Evolutionary conservation across 2,888 invertebrate genomes (phyloP), one percentile per base, ranked within the genome.

Genomic region (Lordiphosa andalusiaca): DNA sequence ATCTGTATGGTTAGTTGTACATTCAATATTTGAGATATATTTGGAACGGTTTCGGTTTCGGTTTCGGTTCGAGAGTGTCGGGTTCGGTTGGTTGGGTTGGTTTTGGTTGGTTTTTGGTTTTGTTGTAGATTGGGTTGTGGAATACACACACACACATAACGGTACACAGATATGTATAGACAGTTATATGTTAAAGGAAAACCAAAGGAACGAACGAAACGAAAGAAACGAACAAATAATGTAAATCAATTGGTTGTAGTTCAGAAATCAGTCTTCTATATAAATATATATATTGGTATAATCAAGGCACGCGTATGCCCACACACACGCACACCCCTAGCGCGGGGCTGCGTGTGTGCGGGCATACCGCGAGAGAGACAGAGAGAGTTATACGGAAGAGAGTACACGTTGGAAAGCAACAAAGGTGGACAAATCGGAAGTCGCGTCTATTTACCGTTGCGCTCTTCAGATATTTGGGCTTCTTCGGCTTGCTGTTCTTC

Each of bases 381-480:
- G 30, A 16, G 19, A 50, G 10, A 40, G 30, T 12, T 36, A 33
- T n/a, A 21, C 10, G 30, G 9, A 33, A 50, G 33, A 53, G 9
- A 50, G 33, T 25, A 19, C 30, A 19, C 30, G 30, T 35, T 40
- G 2, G 16, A 33, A 36, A 33, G 23, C 30, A 40, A 36, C 13
- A 36, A 12, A 21, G 13, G 7, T 19, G 3, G 10, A 7, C n/a
- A n/a, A 19, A 30, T 9, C 5, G 38, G 13, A 23, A 53, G 56
- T 62, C 58, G 63, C 64, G 42, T 67, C 53, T 60, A 77, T 84
- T 92, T 74, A 92, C 92, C 90, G 93, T 93, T 86, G 94, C 94
- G 90, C 95, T 95, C 89, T 94, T 95, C 89, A 95, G 92, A 88
- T 93, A 92, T 91, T 95, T 95, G 84, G 94, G 94, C 90, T 94